Base-by-base conservation (phyloP, 1,140 invertebrate genomes). In the Drosophila sechellia region DNA sequence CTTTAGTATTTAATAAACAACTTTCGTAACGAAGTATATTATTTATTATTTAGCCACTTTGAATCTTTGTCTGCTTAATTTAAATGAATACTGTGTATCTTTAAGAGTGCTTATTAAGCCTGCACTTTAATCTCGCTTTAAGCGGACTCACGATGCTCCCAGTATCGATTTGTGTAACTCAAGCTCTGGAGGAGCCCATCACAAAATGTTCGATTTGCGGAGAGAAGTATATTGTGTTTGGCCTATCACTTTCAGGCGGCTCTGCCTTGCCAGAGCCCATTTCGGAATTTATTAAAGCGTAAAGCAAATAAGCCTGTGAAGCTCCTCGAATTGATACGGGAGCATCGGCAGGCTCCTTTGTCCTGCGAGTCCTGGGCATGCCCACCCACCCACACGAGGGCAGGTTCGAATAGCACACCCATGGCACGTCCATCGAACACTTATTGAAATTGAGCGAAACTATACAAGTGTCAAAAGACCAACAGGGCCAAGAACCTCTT, bases 401-500 rank as follows among this genome's bases (percentile, higher is more conserved):
- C 46, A 61, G 5, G 15, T n/a, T 27, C 34, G 8, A 61, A 35
- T 25, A 39, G 35, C 37, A 17, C 55, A 70, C 37, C 42, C 42
- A 22, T 22, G 20, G 20, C 20, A 22, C 60, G 37, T 25, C 56
- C 35, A 57, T 48, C 50, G 59, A 77, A 69, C 84, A 73, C 76
- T 89, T 87, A 86, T 79, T 86, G 83, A 86, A 81, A 86, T 79
- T 77, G 70, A 83, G 52, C 46, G 84, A 89, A 87, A 87, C 84
- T 80, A 77, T 87, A 87, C 79, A 87, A 87, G 84, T 87, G 84
- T 87, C 79, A 83, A 83, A 77, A 79, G 84, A 70, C 48, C 59
- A 79, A 59, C 45, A 46, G 20, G 43, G 25, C 49, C 31, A 40
- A 34, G 25, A 61, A 72, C 59, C 64, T 79, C 49, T 75, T 69